Base-by-base conservation (phyloP, 1,140 invertebrate genomes). In the Heliconius nattereri region DNA sequence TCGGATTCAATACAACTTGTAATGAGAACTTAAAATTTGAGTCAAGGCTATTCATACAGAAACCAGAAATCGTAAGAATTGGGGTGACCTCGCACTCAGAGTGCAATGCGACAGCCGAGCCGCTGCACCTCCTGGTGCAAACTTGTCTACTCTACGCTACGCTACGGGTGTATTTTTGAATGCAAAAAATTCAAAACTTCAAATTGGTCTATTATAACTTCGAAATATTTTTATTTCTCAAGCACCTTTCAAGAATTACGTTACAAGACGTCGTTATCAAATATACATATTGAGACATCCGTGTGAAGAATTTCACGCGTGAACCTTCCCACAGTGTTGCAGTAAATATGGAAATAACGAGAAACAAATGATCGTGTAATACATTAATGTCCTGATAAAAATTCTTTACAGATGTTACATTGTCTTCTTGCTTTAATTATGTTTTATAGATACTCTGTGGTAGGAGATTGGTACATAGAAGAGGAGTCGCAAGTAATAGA, bases 61-160 rank as follows among this genome's bases (percentile, higher is more conserved):
- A 89, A 91, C 87, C 85, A 90, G 88, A 92, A 90, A 86, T 85
- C 80, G 83, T 87, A 87, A 87, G 87, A 88, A 91, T 85, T 88
- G 82, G 85, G 81, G 81, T 86, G 91, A 89, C 89, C 92, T 91
- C 85, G 90, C 75, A 37, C 72, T 76, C 66, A 45, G 52, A 49
- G 66, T 86, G 86, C 85, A 90, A 88, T 90, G 88, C 85, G 87
- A 88, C 80, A 86, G 85, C 78, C 79, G 66, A 37, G 35, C 78
- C 71, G 74, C 76, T 73, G 76, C 74, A 82, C 16, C 20, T 49
- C 40, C 73, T 77, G 29, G 35, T 75, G 23, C 70, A 72, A 35
- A 77, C 74, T 72, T 78, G 71, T 35, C 70, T 81, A 70, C 32
- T 35, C 32, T 35, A 35, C 26, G 26, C 11, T 66, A n/a, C 11